These are phyloP conservation scores for Apocrypta bakeri DNA, from an alignment of 1,140 invertebrate species.

Conservation along the genomic window DNA sequence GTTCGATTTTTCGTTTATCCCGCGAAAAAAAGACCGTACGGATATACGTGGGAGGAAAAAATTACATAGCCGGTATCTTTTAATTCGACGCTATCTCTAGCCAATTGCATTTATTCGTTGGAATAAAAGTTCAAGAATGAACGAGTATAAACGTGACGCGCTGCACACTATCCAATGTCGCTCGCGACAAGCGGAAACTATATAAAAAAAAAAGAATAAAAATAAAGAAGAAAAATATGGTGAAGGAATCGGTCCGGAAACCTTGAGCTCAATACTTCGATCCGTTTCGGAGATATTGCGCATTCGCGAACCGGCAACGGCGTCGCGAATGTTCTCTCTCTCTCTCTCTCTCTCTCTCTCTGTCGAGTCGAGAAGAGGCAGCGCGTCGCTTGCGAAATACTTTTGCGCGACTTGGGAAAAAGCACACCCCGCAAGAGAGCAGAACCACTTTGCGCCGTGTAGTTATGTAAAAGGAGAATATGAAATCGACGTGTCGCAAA, in stretches of 20 bases:
- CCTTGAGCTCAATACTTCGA: slow-evolving; percentile 68
- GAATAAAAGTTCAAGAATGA: too few species aligned
- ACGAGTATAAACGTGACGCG: too few species aligned
- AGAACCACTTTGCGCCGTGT: slow-evolving; percentile 10
- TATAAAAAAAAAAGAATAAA: background rate
- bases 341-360: slow-evolving; percentile 5
- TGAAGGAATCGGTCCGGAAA: slow-evolving; percentile 47
- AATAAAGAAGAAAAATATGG: slow-evolving; percentile 4
- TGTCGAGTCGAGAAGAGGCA: slow-evolving; percentile 5
- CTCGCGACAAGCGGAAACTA: background rate
- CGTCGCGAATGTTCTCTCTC: slow-evolving; percentile 47
- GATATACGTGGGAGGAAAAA: too few species aligned
- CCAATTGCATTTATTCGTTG: too few species aligned
- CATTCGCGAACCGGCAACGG: slow-evolving; percentile 49
- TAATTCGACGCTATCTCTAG: too few species aligned
- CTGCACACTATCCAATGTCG: too few species aligned
- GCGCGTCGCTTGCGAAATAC: slow-evolving; percentile 34
- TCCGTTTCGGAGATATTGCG: slow-evolving; percentile 66
- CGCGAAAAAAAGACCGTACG: too few species aligned
- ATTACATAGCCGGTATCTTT: too few species aligned
- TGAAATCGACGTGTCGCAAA: slow-evolving; percentile 20
- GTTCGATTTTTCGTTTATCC: too few species aligned
- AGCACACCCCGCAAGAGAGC: background rate
- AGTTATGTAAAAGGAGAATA: slow-evolving; percentile 6
- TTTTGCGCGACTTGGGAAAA: slow-evolving; percentile 21